phyloP scores from a whole-genome alignment of 2,797 vertebrate genomes.

The Cyclopterus lumpus region DNA sequence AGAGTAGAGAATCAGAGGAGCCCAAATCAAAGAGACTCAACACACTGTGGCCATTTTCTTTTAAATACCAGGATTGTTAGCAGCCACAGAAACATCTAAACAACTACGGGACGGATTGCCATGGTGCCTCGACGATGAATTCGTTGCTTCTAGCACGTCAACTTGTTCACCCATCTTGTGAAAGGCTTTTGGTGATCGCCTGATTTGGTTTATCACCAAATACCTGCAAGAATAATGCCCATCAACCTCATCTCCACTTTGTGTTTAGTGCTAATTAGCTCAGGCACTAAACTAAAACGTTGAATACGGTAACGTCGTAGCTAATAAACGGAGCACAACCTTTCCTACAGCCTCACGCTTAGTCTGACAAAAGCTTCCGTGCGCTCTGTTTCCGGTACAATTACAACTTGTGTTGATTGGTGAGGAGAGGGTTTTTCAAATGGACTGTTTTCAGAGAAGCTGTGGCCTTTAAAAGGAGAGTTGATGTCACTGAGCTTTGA shows the following conservation, averaged over 20 bases:
- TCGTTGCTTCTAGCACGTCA: background rate
- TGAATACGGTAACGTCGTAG: background rate
- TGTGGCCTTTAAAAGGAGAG: conserved; percentile 19
- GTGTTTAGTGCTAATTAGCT: background rate
- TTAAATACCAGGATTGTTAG: background rate
- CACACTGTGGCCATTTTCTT: conserved; percentile 14
- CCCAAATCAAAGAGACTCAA: conserved; percentile 23
- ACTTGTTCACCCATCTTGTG: background rate
- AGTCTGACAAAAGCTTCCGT: background rate
- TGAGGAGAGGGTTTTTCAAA: conserved; percentile 10
- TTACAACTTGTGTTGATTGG: background rate
- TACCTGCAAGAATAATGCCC: background rate
- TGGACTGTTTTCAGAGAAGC: conserved; percentile 4
- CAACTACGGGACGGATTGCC: background rate
- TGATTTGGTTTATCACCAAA: background rate
- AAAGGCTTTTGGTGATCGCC: background rate
- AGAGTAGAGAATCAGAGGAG: conserved; percentile 29
- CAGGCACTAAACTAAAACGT: background rate
- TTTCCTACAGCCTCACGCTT: background rate
- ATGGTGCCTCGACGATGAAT: background rate
- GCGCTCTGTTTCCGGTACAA: background rate
- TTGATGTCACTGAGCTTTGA: conserved; percentile 24
- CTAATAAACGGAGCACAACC: background rate
- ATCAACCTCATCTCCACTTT: background rate
- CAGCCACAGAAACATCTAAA: background rate